Evolutionary conservation across 2,113 vertebrate species (phyloP).

Genomic region (Tringa solitaria): DNA sequence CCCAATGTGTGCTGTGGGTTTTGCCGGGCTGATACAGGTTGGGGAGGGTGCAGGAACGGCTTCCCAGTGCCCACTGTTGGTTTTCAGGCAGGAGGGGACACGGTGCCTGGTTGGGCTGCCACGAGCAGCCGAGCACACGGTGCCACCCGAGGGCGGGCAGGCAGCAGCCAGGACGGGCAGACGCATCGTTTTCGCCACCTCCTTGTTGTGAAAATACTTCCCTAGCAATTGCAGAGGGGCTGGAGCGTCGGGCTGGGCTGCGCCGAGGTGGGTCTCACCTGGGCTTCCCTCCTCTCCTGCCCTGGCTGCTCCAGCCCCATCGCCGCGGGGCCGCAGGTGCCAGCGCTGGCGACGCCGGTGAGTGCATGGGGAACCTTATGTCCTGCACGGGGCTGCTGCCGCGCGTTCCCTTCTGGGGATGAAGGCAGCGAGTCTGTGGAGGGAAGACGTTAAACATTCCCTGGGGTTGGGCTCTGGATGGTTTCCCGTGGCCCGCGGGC

Average conservation of each 20-base stretch:
- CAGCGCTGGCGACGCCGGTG: background rate
- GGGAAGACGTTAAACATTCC: background rate
- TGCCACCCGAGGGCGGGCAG: background rate
- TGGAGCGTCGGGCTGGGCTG: background rate
- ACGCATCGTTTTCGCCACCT: background rate
- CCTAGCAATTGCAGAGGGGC: background rate
- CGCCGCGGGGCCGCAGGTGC: rapidly evolving
- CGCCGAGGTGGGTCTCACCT: background rate
- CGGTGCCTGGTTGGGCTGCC: background rate
- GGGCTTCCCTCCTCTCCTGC: background rate
- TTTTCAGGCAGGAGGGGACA: background rate
- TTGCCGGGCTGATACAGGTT: too few species aligned
- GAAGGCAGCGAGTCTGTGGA: background rate
- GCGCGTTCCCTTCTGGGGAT: background rate
- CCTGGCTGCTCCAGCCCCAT: background rate
- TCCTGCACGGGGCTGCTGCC: rapidly evolving
- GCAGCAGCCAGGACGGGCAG: background rate
- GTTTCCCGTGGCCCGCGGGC: background rate
- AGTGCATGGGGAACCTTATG: background rate
- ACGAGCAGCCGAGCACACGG: background rate
- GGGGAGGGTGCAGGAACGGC: too few species aligned
- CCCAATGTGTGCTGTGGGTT: rapidly evolving
- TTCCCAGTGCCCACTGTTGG: rapidly evolving
- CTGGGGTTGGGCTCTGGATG: background rate
- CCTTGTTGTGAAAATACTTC: background rate